These are phyloP conservation scores for Lepus americanus DNA, from an alignment of 2,113 vertebrate genomes.

Conservation along the genomic window DNA sequence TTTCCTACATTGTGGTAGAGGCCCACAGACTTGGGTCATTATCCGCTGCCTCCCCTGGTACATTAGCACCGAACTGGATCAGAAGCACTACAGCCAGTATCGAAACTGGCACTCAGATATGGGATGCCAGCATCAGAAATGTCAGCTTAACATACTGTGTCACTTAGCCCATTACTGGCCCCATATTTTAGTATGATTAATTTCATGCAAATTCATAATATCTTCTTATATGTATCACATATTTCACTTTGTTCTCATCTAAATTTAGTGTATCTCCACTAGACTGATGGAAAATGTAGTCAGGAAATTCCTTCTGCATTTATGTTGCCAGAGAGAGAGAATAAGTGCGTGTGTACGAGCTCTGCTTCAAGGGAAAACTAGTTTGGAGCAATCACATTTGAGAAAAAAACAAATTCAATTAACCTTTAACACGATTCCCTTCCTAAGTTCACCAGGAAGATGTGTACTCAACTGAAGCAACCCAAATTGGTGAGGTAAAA, in stretches of 20 bases:
- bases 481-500: neutral
- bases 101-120: too few species aligned
- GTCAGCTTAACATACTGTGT: too few species aligned
- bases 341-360: neutral
- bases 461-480: neutral
- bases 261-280: neutral
- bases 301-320: neutral
- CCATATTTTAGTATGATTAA: conserved; percentile 7
- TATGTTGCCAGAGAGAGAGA: neutral
- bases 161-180: too few species aligned
- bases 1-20: too few species aligned
- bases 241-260: neutral
- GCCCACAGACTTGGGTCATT: too few species aligned
- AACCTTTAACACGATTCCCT: neutral
- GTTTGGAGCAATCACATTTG: neutral
- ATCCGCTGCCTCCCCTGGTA: too few species aligned
- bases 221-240: neutral
- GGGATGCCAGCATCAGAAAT: too few species aligned
- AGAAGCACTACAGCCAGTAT: too few species aligned
- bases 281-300: neutral
- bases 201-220: neutral
- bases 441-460: neutral
- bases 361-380: neutral
- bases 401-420: neutral
- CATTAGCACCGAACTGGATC: too few species aligned